Evolutionary conservation across 2,888 invertebrate genomes (phyloP).

Genomic region (Patella depressa): DNA sequence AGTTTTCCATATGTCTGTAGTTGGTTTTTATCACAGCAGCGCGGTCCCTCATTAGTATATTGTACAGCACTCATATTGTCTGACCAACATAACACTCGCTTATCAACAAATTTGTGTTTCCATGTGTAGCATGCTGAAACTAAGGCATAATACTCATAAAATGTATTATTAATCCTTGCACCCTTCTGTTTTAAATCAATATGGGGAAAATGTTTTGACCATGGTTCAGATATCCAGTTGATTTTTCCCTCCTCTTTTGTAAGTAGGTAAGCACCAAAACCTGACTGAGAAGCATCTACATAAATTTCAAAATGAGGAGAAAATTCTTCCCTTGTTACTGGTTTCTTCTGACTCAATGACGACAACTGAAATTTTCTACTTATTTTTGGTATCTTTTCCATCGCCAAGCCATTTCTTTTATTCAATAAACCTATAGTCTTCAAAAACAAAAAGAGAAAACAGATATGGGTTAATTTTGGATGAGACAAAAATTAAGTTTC

Average conservation of each 20-base stretch:
- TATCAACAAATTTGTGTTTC: slow-evolving; percentile 51
- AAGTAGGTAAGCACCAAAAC: slow-evolving; percentile 50
- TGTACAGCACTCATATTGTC: slow-evolving; percentile 37
- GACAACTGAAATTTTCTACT: background rate
- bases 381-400: slow-evolving; percentile 16
- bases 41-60: slow-evolving; percentile 39
- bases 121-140: slow-evolving; percentile 50
- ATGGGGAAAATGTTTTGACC: slow-evolving; percentile 32
- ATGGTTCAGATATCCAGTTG: slow-evolving; percentile 42
- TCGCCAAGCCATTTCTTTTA: slow-evolving; percentile 23
- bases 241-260: slow-evolving; percentile 32
- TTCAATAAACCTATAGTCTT: slow-evolving; percentile 36
- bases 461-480: background rate
- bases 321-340: slow-evolving; percentile 17
- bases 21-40: background rate
- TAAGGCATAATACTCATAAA: slow-evolving; percentile 48
- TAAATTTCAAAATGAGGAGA: slow-evolving; percentile 46
- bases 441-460: slow-evolving; percentile 16
- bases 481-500: too few species aligned
- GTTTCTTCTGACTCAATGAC: background rate
- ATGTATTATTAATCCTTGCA: slow-evolving; percentile 27
- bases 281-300: slow-evolving; percentile 46
- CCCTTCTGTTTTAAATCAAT: background rate
- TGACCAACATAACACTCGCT: slow-evolving; percentile 42
- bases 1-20: slow-evolving; percentile 22